Evolutionary conservation across 2,888 invertebrate genomes (phyloP).

Genomic region (Cheilosia vulpina): DNA sequence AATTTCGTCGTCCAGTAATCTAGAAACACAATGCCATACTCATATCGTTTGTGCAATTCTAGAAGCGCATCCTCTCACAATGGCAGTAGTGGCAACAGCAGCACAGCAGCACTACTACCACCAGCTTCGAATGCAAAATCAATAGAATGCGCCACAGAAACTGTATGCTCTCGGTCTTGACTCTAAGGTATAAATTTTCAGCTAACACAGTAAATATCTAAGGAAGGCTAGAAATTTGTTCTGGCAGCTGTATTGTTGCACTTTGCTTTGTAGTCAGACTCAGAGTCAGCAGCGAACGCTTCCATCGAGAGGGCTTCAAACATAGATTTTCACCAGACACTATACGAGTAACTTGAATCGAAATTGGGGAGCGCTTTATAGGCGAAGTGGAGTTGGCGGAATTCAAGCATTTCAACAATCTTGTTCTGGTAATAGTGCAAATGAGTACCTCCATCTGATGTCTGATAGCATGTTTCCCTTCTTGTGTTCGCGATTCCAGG

Average conservation of each 20-base stretch:
- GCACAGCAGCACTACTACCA: constrained; percentile 1
- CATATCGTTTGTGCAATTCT: neutral
- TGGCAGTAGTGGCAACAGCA: constrained; percentile 3
- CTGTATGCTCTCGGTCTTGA: neutral
- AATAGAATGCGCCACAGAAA: constrained; percentile 36
- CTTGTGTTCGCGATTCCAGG: too few species aligned
- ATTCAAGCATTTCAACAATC: too few species aligned
- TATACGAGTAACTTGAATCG: neutral
- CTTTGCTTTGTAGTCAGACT: neutral
- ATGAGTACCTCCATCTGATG: too few species aligned
- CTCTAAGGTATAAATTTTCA: constrained; percentile 12
- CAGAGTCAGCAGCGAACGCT: neutral
- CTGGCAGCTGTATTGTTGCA: constrained; percentile 34
- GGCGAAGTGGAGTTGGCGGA: neutral
- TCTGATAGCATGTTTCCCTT: too few species aligned
- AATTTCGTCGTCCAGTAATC: constrained; percentile 60
- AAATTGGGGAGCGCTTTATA: neutral
- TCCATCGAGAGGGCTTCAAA: neutral
- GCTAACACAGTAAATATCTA: constrained; percentile 36
- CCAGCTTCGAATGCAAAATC: constrained; percentile 49
- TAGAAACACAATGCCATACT: constrained; percentile 41
- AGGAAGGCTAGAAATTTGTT: constrained; percentile 17
- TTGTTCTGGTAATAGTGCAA: too few species aligned
- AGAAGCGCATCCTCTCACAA: constrained; percentile 26
- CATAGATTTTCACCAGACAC: constrained; percentile 28